A percentile compares a stretch with the other conserved stretches of the same genome.
Conservation (phyloP, 2,888 invertebrate species). For the Leucania comma region DNA sequence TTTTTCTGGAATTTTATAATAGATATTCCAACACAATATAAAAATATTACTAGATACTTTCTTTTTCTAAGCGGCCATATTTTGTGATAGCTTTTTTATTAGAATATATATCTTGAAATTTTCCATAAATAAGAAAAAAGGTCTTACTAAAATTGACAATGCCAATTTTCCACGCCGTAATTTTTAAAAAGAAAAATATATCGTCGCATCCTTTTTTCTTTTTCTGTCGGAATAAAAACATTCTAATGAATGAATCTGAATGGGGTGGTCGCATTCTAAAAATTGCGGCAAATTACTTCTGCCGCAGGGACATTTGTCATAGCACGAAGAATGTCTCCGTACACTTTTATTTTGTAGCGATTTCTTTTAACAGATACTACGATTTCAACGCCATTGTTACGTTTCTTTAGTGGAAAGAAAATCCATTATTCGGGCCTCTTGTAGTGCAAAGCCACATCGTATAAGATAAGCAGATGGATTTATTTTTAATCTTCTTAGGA, state of each 20-base stretch:
- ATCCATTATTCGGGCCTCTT: conserved; percentile 61
- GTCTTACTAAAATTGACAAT: not conserved
- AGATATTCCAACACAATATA: not conserved
- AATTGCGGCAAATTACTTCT: conserved; percentile 77
- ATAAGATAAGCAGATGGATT: conserved; percentile 53
- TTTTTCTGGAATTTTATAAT: not conserved
- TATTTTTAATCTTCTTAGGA: conserved; percentile 57
- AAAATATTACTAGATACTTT: not conserved
- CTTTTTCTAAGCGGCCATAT: not conserved
- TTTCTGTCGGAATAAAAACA: conserved; percentile 39
- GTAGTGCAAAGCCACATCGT: conserved; percentile 62
- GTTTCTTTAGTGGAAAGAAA: conserved; percentile 66
- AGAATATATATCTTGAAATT: not conserved
- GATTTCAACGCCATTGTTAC: conserved; percentile 76
- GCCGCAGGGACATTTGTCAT: conserved; percentile 77
- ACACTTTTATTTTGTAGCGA: conserved; percentile 74
- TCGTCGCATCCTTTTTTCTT: conserved; percentile 2
- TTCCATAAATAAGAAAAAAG: not conserved
- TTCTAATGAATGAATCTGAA: conserved; percentile 43
- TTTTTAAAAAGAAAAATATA: conserved; percentile 30
- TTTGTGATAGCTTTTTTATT: not conserved
- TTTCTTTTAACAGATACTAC: conserved; percentile 77
- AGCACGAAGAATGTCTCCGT: conserved; percentile 65
- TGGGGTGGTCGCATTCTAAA: conserved; percentile 59
- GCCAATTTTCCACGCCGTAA: conserved; percentile 6